phyloP scores from a whole-genome alignment of 2,113 vertebrate genomes.

The Vanacampus margaritifer region DNA sequence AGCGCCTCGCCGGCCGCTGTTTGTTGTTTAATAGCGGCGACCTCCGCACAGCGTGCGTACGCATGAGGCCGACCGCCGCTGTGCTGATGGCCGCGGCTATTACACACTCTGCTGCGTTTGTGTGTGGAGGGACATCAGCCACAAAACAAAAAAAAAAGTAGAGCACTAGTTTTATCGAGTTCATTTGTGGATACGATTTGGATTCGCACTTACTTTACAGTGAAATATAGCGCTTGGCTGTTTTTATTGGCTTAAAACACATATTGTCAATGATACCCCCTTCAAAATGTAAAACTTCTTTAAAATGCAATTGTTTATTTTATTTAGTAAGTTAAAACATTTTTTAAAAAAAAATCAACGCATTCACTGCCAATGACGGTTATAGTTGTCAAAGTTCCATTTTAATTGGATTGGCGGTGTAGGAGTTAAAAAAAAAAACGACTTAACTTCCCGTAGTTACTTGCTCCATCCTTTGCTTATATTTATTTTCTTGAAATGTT shows the following conservation, averaged over 20 bases:
- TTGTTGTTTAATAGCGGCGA: conserved; percentile 56
- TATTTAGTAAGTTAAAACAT: too few relatives aligned
- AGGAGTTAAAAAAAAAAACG: too few relatives aligned
- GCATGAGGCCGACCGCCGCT: conserved; percentile 42
- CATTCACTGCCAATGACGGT: too few relatives aligned
- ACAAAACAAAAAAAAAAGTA: not conserved
- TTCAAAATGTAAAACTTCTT: too few relatives aligned
- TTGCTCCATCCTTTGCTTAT: too few relatives aligned
- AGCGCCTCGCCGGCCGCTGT: conserved; percentile 24
- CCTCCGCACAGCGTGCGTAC: conserved; percentile 45
- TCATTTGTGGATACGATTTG: not conserved
- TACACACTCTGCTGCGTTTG: conserved; percentile 21
- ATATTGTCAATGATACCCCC: not conserved
- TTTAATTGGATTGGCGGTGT: too few relatives aligned
- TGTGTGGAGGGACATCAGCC: not conserved
- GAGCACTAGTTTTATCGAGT: not conserved
- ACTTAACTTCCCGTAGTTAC: too few relatives aligned
- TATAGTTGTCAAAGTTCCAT: too few relatives aligned
- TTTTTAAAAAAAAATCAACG: too few relatives aligned
- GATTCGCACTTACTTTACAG: not conserved
- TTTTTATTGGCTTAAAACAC: too few relatives aligned
- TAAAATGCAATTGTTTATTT: too few relatives aligned
- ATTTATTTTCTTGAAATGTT: too few relatives aligned
- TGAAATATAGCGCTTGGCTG: not conserved
- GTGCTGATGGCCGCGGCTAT: conserved; percentile 43